These are phyloP conservation scores for Gonioctena quinquepunctata DNA, from an alignment of 1,140 invertebrate genomes.

Conservation along the genomic window DNA sequence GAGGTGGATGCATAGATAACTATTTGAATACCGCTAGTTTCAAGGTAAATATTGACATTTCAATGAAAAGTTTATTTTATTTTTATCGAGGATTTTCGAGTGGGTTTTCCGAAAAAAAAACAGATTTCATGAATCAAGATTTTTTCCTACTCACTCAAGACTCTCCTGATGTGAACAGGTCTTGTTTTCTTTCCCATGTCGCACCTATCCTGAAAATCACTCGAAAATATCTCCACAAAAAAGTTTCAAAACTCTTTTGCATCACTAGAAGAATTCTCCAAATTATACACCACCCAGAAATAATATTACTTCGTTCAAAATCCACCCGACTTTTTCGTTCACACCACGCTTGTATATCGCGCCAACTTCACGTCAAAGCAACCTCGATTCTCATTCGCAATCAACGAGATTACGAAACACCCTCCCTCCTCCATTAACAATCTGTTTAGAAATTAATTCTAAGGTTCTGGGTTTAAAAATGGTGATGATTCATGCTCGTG, in stretches of 20 bases:
- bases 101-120: no score
- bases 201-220: no score
- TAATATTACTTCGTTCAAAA: not conserved
- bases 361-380: not conserved
- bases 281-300: not conserved
- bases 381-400: not conserved
- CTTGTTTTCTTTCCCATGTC: slow-evolving; percentile 5
- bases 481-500: slow-evolving; percentile 14
- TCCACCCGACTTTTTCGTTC: not conserved
- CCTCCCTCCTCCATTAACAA: not conserved
- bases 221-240: not conserved
- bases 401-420: not conserved
- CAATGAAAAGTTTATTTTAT: no score
- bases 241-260: not conserved
- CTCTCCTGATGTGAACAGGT: not conserved
- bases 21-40: no score
- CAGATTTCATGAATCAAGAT: no score
- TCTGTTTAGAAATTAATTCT: slow-evolving; percentile 5
- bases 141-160: not conserved
- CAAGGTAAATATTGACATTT: no score
- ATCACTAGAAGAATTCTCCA: no score
- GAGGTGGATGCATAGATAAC: no score
- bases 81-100: no score
- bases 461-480: slow-evolving; percentile 15
- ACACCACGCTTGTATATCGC: not conserved